Evolutionary conservation across 2,113 vertebrate species (phyloP).

Genomic region (Calypte anna): DNA sequence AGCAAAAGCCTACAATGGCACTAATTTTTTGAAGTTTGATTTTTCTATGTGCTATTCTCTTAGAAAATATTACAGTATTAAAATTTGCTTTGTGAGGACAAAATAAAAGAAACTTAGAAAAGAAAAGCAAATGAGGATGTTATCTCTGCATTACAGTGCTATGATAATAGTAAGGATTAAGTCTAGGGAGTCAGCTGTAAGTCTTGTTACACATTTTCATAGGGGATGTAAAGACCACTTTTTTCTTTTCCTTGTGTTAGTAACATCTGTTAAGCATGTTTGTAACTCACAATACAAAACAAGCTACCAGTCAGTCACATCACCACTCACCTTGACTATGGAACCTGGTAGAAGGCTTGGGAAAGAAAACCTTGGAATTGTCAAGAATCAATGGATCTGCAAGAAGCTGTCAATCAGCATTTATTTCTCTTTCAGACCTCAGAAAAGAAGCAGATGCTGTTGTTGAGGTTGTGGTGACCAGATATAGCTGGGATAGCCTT

Average conservation of each 20-base stretch:
- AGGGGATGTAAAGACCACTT: not conserved
- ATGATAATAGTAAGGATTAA: not conserved
- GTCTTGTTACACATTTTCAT: not conserved
- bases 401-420: not conserved
- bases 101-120: not conserved
- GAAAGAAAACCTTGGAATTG: not conserved
- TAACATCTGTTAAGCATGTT: accelerated
- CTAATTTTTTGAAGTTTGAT: not conserved
- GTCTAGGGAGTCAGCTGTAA: not conserved
- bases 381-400: not conserved
- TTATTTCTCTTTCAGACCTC: not conserved
- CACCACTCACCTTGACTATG: not conserved
- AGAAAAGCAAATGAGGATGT: not conserved
- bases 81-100: not conserved
- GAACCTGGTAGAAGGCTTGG: not conserved
- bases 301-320: not conserved
- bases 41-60: not conserved
- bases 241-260: not conserved
- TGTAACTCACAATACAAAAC: not conserved
- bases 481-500: not conserved
- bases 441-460: not conserved
- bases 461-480: not conserved
- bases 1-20: not conserved
- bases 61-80: not conserved
- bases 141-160: not conserved